phyloP scores from a whole-genome alignment of 1,140 invertebrate species.

The Bombus balteatus region DNA sequence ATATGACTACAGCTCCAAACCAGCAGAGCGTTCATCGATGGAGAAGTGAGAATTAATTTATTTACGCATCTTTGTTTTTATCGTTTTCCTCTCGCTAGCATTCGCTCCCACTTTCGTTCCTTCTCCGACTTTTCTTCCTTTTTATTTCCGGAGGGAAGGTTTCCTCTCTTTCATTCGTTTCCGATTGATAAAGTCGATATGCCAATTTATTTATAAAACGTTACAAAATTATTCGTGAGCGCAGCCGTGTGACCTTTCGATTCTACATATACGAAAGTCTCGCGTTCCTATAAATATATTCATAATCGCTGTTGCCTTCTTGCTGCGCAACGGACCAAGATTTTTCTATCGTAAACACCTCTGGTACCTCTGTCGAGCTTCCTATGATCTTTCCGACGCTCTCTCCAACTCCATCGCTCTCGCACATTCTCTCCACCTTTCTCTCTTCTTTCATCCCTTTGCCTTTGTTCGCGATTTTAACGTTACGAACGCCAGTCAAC shows the following conservation, averaged over 20 bases:
- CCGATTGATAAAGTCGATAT: constrained; percentile 75
- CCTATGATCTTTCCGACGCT: not conserved
- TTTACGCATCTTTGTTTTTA: constrained; percentile 60
- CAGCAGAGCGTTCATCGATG: constrained; percentile 81
- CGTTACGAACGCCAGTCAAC: not conserved
- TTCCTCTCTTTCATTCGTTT: not conserved
- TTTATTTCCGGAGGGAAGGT: constrained; percentile 49
- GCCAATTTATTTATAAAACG: constrained; percentile 80
- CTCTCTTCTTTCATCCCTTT: not conserved
- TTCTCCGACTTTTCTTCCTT: not conserved
- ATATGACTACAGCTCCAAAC: constrained; percentile 82
- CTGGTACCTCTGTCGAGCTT: no score
- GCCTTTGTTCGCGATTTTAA: not conserved
- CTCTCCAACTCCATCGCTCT: constrained; percentile 13
- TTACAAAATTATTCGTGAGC: constrained; percentile 72
- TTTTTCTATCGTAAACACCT: not conserved
- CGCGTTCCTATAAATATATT: constrained; percentile 6
- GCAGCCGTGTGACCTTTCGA: constrained; percentile 43
- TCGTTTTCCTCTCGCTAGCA: not conserved
- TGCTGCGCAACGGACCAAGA: not conserved
- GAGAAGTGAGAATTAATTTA: constrained; percentile 74
- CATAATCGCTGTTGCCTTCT: not conserved
- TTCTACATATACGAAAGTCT: constrained; percentile 19
- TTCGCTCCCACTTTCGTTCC: not conserved
- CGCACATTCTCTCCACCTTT: constrained; percentile 12